Evolutionary conservation across 2,797 vertebrate species (phyloP).

Genomic region (Aulostomus chinensis): DNA sequence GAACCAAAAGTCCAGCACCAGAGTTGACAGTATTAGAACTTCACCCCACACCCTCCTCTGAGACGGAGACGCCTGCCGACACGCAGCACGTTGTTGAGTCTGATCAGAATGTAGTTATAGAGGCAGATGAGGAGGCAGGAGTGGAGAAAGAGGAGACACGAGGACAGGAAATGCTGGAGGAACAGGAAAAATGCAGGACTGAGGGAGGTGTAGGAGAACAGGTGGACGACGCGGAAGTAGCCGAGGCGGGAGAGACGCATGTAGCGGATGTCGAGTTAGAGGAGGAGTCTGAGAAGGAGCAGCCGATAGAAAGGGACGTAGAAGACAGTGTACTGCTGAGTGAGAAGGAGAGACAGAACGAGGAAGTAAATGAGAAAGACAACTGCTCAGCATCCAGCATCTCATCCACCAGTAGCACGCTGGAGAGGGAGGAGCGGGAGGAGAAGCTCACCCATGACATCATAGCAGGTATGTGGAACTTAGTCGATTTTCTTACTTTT

Average conservation of each 20-base stretch:
- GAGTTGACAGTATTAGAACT: constrained; percentile 50
- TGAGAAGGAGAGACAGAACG: constrained; percentile 96
- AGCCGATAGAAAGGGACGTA: constrained; percentile 80
- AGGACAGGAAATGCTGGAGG: constrained; percentile 33
- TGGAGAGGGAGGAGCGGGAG: constrained; percentile 95
- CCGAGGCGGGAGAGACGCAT: constrained; percentile 40
- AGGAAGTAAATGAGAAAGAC: constrained; percentile 97
- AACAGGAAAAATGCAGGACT: constrained; percentile 21
- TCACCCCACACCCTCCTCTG: constrained; percentile 36
- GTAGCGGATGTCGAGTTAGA: constrained; percentile 66
- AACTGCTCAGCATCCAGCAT: constrained; percentile 98
- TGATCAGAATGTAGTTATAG: constrained; percentile 34
- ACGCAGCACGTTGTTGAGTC: constrained; percentile 45
- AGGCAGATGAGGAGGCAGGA: constrained; percentile 31
- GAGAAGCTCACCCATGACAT: constrained; percentile 86
- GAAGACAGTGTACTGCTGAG: constrained; percentile 89
- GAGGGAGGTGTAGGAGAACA: constrained; percentile 38
- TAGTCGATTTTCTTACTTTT: too few species aligned
- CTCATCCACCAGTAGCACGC: constrained; percentile 96
- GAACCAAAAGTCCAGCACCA: constrained; percentile 60
- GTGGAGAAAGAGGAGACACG: constrained; percentile 28
- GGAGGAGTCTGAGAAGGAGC: constrained; percentile 80
- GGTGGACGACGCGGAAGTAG: constrained; percentile 24
- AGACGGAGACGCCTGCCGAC: constrained; percentile 30
- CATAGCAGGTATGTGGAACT: constrained; percentile 90